Base-by-base conservation (phyloP, 1,140 invertebrate genomes). In the Neodiprion virginianus region DNA sequence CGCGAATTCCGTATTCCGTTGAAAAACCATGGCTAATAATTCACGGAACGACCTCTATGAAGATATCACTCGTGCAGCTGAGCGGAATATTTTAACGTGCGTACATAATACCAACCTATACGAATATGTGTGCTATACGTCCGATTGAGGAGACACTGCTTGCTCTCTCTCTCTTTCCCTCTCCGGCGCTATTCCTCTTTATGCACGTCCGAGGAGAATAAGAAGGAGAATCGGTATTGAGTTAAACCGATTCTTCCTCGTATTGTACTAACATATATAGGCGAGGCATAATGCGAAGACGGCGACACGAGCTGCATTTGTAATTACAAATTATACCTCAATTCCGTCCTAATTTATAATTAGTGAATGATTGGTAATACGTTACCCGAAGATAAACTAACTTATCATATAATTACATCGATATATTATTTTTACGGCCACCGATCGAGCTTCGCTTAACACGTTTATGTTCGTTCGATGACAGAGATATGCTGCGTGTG, bases 31-130 rank as follows among this genome's bases (percentile, higher is more conserved):
- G 10, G 69, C 74, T 73, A 80, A 82, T 81, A 81, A 82, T 77
- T 81, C 78, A 79, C 69, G 71, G 70, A 40, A 48, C 71, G 73
- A 79, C 72, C 78, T 40, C 28, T 84, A 86, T 84, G 79, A 86
- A 86, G 85, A 85, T 86, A 86, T 81, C 84, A 84, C 81, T 79
- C 76, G 76, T 61, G 53, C 72, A 67, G 75, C 74, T 70, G 76
- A 76, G 75, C 74, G 74, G 81, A 81, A 83, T 84, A 84, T 82
- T 81, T 83, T 78, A 79, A 81, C 72, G 74, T 69, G 67, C 48
- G 49, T 69, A 40, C 28, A 23, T 69, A 10, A 75, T 70, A 68
- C 17, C 75, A 3, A 17, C 12, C 61, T 7, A 40, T 40, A 40
- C 28, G 28, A 40, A 40, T 40, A 40, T 40, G 28, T 40, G 28